phyloP scores from a whole-genome alignment of 1,140 invertebrate genomes.

The Apolygus lucorum region DNA sequence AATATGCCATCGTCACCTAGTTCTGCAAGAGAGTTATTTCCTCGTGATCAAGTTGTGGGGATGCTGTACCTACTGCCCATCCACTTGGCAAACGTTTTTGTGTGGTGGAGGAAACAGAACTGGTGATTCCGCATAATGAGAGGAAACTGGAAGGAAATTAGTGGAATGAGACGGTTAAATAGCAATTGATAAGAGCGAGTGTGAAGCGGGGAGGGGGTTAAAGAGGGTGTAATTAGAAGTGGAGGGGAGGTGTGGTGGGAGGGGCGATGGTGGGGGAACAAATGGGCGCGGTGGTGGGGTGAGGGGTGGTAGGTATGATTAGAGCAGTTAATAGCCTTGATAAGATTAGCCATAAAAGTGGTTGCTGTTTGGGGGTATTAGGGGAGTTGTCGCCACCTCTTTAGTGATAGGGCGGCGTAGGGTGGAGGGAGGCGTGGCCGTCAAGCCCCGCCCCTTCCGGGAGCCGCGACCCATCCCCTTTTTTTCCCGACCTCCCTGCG shows the following conservation, averaged over 20 bases:
- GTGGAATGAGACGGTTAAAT: not conserved
- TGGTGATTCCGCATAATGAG: too few species aligned
- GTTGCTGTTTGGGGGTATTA: constrained; percentile 13
- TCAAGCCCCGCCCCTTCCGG: not conserved
- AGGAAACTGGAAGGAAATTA: too few species aligned
- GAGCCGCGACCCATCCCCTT: not conserved
- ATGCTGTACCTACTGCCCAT: too few species aligned
- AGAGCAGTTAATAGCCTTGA: constrained; percentile 26
- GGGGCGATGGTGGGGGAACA: not conserved
- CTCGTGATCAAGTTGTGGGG: too few species aligned
- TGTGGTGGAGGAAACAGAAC: too few species aligned
- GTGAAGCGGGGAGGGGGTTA: not conserved
- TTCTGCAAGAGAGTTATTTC: too few species aligned
- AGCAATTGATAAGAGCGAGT: not conserved
- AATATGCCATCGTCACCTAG: too few species aligned
- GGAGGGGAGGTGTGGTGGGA: not conserved
- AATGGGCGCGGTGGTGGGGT: not conserved
- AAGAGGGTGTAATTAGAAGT: not conserved
- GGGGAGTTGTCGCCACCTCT: constrained; percentile 28
- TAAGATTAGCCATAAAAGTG: constrained; percentile 27
- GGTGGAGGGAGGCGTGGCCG: not conserved
- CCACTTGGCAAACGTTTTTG: too few species aligned
- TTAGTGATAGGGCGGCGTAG: constrained; percentile 3
- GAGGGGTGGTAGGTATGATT: constrained; percentile 16
- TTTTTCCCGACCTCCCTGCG: too few species aligned